Base-by-base conservation (phyloP, 2,797 vertebrate species). In the Pelodytes ibericus region DNA sequence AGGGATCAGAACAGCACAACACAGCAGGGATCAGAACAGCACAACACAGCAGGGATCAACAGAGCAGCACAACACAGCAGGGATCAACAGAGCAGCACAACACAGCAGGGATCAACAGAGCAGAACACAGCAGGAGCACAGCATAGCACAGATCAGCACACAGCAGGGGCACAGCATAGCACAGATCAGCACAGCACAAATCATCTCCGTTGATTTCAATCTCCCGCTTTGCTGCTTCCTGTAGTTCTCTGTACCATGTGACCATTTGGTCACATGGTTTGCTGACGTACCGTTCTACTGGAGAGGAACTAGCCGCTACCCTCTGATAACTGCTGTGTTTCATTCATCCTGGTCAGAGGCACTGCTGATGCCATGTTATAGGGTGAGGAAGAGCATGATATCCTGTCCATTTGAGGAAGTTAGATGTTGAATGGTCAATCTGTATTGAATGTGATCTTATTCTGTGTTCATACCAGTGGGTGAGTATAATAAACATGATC, bases 221-320 rank as follows among this genome's bases (percentile, higher is more conserved):
- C 5, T 36, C 33, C 11, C 6, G 9, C 7, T 11, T 27, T 61
- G 41, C 57, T n/a, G n/a, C n/a, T n/a, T n/a, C n/a, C n/a, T n/a
- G n/a, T n/a, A n/a, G n/a, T n/a, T n/a, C n/a, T n/a, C n/a, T n/a
- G n/a, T n/a, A n/a, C n/a, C n/a, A n/a, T n/a, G n/a, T n/a, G n/a
- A n/a, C n/a, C n/a, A n/a, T n/a, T n/a, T n/a, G n/a, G n/a, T 65
- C 65, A 62, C 24, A 75, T 22, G n/a, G 62, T 62, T 61, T 41
- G 71, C 71, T 66, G 66, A 66, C 2, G 13, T 31, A 39, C 8
- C 3, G 16, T 0, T 3, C 1, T n/a, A 3, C 0, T 71, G 59
- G 64, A 31, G 66, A 51, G 11, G 11, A 26, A 2, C 29, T 4
- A 3, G 61, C 51, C 57, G 30, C 53, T 62, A 22, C 16, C 27